Conservation (phyloP, 2,888 invertebrate genomes). For the Oscheius myriophilus region DNA sequence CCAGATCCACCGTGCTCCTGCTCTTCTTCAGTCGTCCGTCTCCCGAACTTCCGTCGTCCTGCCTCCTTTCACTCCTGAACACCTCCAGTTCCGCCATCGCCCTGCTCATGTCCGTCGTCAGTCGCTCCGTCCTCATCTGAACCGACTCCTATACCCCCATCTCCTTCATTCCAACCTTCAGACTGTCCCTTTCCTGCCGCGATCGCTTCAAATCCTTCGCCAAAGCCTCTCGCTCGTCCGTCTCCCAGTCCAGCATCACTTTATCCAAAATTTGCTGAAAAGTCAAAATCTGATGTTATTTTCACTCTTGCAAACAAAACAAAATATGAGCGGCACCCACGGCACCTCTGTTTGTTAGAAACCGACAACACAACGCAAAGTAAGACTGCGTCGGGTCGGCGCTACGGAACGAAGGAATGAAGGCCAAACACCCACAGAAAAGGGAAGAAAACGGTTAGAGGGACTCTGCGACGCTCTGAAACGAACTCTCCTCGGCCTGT, state of each 20-base stretch:
- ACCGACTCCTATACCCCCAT: background rate
- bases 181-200: conserved; percentile 46
- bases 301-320: background rate
- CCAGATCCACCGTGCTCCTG: conserved; percentile 27
- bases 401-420: too few species aligned
- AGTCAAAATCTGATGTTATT: background rate
- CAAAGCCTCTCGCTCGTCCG: conserved; percentile 50
- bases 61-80: conserved; percentile 37
- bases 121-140: conserved; percentile 41
- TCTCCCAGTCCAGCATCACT: conserved; percentile 57
- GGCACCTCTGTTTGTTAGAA: too few species aligned
- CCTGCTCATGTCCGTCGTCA: conserved; percentile 45
- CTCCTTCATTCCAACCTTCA: conserved; percentile 37
- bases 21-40: conserved; percentile 25
- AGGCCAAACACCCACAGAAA: too few species aligned
- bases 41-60: background rate
- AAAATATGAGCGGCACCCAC: background rate
- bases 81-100: conserved; percentile 51
- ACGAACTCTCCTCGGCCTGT: background rate
- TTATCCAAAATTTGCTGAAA: conserved; percentile 54
- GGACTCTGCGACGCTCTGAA: conserved; percentile 34
- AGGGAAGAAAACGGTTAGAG: conserved; percentile 13
- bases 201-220: conserved; percentile 51
- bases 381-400: too few species aligned
- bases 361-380: too few species aligned